Evolutionary conservation across 2,888 invertebrate genomes (phyloP).

Genomic region (Villa cingulata): DNA sequence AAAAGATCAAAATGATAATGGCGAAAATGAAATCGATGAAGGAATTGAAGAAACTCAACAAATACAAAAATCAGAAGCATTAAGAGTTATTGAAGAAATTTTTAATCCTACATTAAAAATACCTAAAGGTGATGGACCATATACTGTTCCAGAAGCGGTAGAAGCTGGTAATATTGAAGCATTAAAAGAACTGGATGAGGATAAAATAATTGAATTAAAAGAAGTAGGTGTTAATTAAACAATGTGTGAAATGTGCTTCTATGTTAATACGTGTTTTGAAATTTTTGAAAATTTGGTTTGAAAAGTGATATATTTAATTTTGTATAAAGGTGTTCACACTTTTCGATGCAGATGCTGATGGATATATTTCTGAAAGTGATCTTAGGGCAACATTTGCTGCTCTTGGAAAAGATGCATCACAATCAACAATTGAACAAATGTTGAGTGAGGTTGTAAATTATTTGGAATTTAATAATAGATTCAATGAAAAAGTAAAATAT

Average conservation of each 20-base stretch:
- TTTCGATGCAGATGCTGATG: constrained; percentile 52
- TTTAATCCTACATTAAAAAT: constrained; percentile 32
- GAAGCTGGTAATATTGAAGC: constrained; percentile 36
- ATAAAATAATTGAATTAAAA: constrained; percentile 48
- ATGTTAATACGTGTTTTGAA: constrained; percentile 3
- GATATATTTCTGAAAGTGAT: constrained; percentile 49
- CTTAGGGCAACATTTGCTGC: constrained; percentile 47
- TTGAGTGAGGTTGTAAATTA: constrained; percentile 42
- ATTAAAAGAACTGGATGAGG: constrained; percentile 44
- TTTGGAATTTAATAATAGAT: background rate
- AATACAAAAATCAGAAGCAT: constrained; percentile 25
- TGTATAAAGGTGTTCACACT: constrained; percentile 45
- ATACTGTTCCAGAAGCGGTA: constrained; percentile 28
- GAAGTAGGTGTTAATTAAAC: constrained; percentile 38
- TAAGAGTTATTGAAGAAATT: constrained; percentile 33
- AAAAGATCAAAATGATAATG: background rate
- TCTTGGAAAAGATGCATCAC: constrained; percentile 44
- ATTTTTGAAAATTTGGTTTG: background rate
- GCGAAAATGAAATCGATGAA: background rate
- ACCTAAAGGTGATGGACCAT: constrained; percentile 28
- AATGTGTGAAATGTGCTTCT: too few species aligned
- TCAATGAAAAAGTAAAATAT: background rate
- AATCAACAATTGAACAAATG: constrained; percentile 46
- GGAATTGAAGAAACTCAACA: constrained; percentile 8
- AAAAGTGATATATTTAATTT: background rate